Evolutionary conservation across 1,140 invertebrate species (phyloP).

Genomic region (Latrodectus geometricus): DNA sequence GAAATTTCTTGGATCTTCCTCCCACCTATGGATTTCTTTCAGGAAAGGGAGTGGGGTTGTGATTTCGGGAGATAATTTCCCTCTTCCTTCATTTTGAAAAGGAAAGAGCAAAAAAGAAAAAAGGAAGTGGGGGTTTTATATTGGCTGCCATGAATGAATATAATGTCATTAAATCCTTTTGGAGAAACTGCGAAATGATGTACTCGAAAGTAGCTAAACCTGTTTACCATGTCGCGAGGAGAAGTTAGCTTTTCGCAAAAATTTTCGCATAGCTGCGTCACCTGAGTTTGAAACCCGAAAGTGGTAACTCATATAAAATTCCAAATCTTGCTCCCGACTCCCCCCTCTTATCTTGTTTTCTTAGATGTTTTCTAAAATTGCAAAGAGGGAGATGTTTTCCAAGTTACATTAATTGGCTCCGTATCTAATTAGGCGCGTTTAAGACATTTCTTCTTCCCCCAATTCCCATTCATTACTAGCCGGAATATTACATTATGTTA

Average conservation of each 20-base stretch:
- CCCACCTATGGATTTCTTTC: background rate
- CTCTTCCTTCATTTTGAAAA: background rate
- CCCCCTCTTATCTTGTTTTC: background rate
- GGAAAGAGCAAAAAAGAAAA: background rate
- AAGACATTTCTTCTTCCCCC: slow-evolving; percentile 51
- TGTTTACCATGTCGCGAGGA: slow-evolving; percentile 46
- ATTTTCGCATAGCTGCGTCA: slow-evolving; percentile 35
- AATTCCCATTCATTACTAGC: slow-evolving; percentile 45
- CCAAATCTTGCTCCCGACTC: slow-evolving; percentile 23
- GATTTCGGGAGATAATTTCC: background rate
- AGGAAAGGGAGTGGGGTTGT: background rate
- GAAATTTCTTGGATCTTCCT: background rate
- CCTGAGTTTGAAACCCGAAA: slow-evolving; percentile 7
- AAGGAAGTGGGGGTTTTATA: background rate
- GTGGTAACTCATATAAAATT: slow-evolving; percentile 52
- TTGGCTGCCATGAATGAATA: slow-evolving; percentile 45
- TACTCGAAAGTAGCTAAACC: slow-evolving; percentile 40
- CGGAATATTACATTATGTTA: slow-evolving; percentile 54
- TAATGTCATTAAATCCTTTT: slow-evolving; percentile 54
- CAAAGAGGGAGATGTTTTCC: slow-evolving; percentile 40
- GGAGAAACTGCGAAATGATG: background rate
- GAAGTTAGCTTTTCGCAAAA: slow-evolving; percentile 4
- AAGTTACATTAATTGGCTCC: slow-evolving; percentile 55
- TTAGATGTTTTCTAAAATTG: slow-evolving; percentile 40
- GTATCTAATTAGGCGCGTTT: slow-evolving; percentile 61